A percentile compares a stretch with the other conserved stretches of the same genome.
phyloP scores from a whole-genome alignment of 1,140 invertebrate species.

The Metaphire vulgaris region DNA sequence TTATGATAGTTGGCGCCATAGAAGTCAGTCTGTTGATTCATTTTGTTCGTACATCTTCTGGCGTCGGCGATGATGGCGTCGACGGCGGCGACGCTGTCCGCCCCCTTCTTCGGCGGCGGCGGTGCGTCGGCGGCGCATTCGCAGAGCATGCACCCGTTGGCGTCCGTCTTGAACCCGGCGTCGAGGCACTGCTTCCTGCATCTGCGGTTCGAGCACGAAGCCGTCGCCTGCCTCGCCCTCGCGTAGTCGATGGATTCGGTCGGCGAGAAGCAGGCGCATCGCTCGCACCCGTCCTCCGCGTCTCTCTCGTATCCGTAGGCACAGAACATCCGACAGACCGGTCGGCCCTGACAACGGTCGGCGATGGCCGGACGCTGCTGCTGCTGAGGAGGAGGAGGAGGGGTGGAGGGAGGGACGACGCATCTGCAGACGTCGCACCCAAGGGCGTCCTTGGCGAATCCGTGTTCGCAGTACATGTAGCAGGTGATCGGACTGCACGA shows the following conservation, averaged over 20 bases:
- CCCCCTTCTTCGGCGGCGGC: neutral
- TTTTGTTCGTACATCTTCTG: neutral
- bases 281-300: slow-evolving; percentile 14
- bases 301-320: slow-evolving; percentile 16
- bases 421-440: slow-evolving; percentile 25
- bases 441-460: slow-evolving; percentile 9
- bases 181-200: slow-evolving; percentile 11
- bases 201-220: neutral
- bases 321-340: slow-evolving; percentile 17
- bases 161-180: slow-evolving; percentile 12
- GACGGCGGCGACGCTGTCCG: neutral
- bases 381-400: neutral
- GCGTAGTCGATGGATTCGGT: neutral
- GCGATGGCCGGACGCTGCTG: neutral
- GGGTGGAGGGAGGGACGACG: neutral
- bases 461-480: slow-evolving; percentile 20
- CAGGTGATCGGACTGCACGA: slow-evolving; percentile 16
- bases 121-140: slow-evolving; percentile 11
- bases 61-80: neutral
- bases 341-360: neutral
- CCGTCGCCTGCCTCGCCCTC: neutral
- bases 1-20: too few species aligned
- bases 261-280: slow-evolving; percentile 13
- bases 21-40: too few species aligned
- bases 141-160: slow-evolving; percentile 19